A percentile compares a stretch with the other conserved stretches of the same genome.
phyloP scores from a whole-genome alignment of 2,888 invertebrate species.

The Fragum whitleyi region DNA sequence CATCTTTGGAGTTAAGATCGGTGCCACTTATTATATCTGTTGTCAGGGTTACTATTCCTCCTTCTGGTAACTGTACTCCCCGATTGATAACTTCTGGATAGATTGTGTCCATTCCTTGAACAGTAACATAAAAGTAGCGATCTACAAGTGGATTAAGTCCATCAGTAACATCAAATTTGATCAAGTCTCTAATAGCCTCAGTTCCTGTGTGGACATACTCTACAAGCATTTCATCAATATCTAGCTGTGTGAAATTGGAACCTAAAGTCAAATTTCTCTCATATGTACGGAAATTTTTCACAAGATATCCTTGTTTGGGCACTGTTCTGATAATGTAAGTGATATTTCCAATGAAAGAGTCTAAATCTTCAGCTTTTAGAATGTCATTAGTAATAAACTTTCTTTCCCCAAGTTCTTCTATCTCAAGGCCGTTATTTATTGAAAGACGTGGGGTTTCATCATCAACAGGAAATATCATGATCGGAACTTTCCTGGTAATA shows the following conservation, averaged over 20 bases:
- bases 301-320: conserved; percentile 82
- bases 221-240: conserved; percentile 81
- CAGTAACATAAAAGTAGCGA: conserved; percentile 83
- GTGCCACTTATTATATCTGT: conserved; percentile 83
- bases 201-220: conserved; percentile 82
- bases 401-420: conserved; percentile 80
- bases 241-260: conserved; percentile 83
- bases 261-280: conserved; percentile 80
- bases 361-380: conserved; percentile 83
- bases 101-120: conserved; percentile 82
- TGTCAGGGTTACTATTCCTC: conserved; percentile 81
- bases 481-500: conserved; percentile 80
- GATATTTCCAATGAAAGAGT: conserved; percentile 81
- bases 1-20: conserved; percentile 82
- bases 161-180: conserved; percentile 85
- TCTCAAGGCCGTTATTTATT: conserved; percentile 84
- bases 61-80: conserved; percentile 83
- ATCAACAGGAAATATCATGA: conserved; percentile 84
- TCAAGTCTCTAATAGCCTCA: conserved; percentile 82
- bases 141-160: conserved; percentile 84
- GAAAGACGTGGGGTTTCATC: conserved; percentile 84
- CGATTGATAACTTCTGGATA: conserved; percentile 83
- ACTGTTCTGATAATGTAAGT: conserved; percentile 80
- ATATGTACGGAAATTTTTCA: conserved; percentile 59
- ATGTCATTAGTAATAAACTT: conserved; percentile 79